Evolutionary conservation across 2,888 invertebrate species (phyloP), one percentile per base, ranked within the genome.

Genomic region (Margaritifera margaritifera): DNA sequence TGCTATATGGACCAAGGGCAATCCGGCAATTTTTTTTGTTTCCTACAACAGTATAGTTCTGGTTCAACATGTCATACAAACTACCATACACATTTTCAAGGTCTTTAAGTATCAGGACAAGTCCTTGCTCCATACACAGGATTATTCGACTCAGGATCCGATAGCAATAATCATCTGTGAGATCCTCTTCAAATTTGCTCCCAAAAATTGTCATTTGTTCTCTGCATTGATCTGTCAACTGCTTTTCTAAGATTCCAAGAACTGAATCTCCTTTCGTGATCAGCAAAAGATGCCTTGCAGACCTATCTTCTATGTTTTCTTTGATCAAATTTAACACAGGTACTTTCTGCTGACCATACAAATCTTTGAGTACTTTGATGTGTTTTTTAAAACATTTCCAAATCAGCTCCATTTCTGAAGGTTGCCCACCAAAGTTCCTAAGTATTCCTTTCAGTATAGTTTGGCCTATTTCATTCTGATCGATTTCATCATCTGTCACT

Each of bases 31-130:
- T 77, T 54, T 79, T 79, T 62, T 81, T 80, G 42, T 74, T 76
- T 0, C 80, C 80, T 52, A 81, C 78, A 15, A 77, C 56, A 0
- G 79, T 80, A 64, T 83, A 83, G 65, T 82, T 82, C 56, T 83
- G 82, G 64, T 84, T 84, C 4, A 84, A 69, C 83, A 83, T 81
- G 60, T 81, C 82, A 77, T 82, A 82, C 42, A 82, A 57, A 66
- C 81, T 81, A 11, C 80, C 82, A 70, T 82, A 84, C 8, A 84
- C 78, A 58, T 60, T 71, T 15, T 84, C 81, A 6, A 83, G 71
- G 54, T 81, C 82, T 69, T 80, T 81, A 27, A 83, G 52, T 20
- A 82, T 75, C 15, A 84, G 57, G 19, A 80, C 77, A 18, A 76
- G 25, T 0, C 82, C 82, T 69, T 80, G 71, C 63, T 84, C 84